Conservation (phyloP, 2,888 invertebrate species). For the Ligdia adustata region DNA sequence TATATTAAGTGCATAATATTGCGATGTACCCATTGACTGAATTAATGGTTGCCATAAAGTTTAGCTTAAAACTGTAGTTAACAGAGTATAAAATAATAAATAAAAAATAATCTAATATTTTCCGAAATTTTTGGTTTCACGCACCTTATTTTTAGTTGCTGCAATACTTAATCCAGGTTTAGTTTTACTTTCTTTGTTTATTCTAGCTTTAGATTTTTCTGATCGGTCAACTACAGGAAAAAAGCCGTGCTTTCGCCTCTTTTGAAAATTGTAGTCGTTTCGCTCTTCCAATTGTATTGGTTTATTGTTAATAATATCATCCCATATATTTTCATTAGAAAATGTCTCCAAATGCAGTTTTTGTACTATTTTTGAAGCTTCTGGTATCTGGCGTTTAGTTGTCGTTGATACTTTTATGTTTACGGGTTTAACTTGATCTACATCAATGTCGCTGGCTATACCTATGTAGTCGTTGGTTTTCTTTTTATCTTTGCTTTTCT, state of each 20-base stretch:
- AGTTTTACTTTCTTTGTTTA: neutral
- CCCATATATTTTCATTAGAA: conserved; percentile 44
- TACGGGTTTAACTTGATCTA: neutral
- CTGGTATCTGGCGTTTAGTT: no score
- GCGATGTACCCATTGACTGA: no score
- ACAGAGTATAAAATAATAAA: no score
- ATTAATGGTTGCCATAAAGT: no score
- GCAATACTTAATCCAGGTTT: conserved; percentile 31
- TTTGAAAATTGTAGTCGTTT: conserved; percentile 7
- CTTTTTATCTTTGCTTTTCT: neutral
- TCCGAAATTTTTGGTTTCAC: no score
- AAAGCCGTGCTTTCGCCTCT: conserved; percentile 3
- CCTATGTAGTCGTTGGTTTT: neutral
- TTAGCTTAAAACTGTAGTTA: no score
- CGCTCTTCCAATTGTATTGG: conserved; percentile 38
- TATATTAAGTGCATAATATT: no score
- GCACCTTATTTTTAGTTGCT: conserved; percentile 28
- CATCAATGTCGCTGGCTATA: neutral
- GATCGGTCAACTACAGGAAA: no score
- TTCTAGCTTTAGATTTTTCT: neutral
- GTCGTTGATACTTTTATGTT: neutral
- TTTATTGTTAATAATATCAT: conserved; percentile 41
- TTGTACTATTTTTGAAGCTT: conserved; percentile 31
- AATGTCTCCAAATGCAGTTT: conserved; percentile 41
- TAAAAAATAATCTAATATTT: no score